These are phyloP conservation scores for Danionella dracula DNA, from an alignment of 2,797 vertebrate species.

Conservation along the genomic window DNA sequence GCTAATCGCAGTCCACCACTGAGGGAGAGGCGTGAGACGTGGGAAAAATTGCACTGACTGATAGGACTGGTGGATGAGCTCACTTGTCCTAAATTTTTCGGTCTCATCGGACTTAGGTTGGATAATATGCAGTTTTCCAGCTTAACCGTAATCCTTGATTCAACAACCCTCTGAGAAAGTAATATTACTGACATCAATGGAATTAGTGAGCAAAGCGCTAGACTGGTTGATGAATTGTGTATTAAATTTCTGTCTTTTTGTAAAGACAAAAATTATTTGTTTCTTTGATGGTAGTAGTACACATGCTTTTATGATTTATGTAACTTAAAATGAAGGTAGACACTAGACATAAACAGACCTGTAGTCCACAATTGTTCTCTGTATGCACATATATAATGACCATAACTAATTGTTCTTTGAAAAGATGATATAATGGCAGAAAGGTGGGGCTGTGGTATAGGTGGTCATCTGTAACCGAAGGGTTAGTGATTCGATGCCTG, in stretches of 20 bases:
- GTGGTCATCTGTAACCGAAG: too few relatives aligned
- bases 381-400: too few relatives aligned
- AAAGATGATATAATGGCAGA: too few relatives aligned
- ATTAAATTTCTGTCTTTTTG: not conserved
- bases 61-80: slow-evolving; percentile 20
- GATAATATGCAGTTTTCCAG: not conserved
- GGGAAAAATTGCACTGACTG: slow-evolving; percentile 32
- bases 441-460: too few relatives aligned
- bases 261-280: not conserved
- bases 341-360: too few relatives aligned
- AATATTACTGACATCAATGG: not conserved
- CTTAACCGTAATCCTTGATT: not conserved
- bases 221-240: not conserved
- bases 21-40: slow-evolving; percentile 34
- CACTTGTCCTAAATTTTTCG: not conserved
- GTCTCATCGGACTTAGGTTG: not conserved
- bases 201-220: not conserved
- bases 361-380: too few relatives aligned
- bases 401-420: too few relatives aligned
- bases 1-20: slow-evolving; percentile 37
- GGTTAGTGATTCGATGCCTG: too few relatives aligned
- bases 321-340: too few relatives aligned
- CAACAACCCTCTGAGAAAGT: not conserved
- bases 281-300: too few relatives aligned
- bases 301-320: too few relatives aligned